Evolutionary conservation across 2,797 vertebrate species (phyloP).

Genomic region (Sternotherus odoratus): DNA sequence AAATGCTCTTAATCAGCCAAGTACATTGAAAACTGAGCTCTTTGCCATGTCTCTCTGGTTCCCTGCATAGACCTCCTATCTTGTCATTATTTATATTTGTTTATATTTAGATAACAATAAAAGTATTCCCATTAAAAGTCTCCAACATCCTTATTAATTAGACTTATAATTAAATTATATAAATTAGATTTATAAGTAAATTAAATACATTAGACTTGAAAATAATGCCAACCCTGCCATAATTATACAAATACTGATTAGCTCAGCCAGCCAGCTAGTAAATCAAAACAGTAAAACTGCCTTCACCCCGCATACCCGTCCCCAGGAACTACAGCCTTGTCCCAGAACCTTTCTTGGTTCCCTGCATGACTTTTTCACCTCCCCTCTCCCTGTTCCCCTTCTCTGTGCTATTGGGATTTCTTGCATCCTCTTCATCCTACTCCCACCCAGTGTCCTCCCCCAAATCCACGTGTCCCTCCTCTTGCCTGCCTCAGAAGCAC

Average conservation of each 20-base stretch:
- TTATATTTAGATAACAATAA: neutral
- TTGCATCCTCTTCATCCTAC: neutral
- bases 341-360: accelerated
- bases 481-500: neutral
- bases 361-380: neutral
- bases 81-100: neutral
- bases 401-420: neutral
- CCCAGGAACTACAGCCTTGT: neutral
- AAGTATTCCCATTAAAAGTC: accelerated
- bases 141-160: neutral
- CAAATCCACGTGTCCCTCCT: neutral
- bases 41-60: neutral
- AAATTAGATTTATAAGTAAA: no score
- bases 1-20: neutral
- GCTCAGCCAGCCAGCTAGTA: neutral
- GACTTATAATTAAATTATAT: no score
- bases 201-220: neutral
- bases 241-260: neutral
- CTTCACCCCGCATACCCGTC: accelerated
- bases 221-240: neutral
- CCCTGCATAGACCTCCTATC: neutral
- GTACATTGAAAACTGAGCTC: neutral
- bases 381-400: neutral
- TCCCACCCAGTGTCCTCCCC: neutral
- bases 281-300: accelerated